Evolutionary conservation across 2,797 vertebrate species (phyloP).

Genomic region (Xenops minutus): DNA sequence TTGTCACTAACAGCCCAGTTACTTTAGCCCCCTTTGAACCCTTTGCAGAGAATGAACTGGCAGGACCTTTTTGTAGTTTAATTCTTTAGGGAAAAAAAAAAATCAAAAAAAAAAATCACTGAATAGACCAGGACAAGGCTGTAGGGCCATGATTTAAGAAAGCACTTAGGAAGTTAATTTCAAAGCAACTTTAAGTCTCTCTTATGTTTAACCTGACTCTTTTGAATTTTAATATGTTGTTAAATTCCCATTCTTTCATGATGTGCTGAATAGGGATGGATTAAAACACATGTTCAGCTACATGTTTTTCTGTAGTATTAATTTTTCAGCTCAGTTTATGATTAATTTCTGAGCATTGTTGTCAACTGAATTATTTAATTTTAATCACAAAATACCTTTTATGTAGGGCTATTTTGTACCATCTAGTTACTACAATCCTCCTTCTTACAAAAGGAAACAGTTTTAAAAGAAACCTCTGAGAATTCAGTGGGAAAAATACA

Average conservation of each 20-base stretch:
- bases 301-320: conserved; percentile 16
- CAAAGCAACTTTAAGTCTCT: background rate
- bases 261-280: background rate
- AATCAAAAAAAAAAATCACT: background rate
- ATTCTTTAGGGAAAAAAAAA: background rate
- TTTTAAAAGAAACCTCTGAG: background rate
- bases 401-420: background rate
- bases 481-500: background rate
- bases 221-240: background rate
- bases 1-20: conserved; percentile 15
- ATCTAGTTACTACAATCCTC: background rate
- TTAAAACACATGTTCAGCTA: conserved; percentile 9
- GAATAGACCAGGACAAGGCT: background rate
- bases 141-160: background rate
- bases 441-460: background rate
- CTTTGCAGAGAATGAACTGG: background rate
- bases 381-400: background rate
- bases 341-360: conserved; percentile 12
- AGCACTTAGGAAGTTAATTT: background rate
- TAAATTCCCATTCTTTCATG: conserved; percentile 4
- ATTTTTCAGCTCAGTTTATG: conserved; percentile 41
- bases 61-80: background rate
- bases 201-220: background rate
- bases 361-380: conserved; percentile 42
- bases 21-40: background rate